Evolutionary conservation across 2,888 invertebrate genomes (phyloP), one percentile per base, ranked within the genome.

Genomic region (Himalopsyche japonica): DNA sequence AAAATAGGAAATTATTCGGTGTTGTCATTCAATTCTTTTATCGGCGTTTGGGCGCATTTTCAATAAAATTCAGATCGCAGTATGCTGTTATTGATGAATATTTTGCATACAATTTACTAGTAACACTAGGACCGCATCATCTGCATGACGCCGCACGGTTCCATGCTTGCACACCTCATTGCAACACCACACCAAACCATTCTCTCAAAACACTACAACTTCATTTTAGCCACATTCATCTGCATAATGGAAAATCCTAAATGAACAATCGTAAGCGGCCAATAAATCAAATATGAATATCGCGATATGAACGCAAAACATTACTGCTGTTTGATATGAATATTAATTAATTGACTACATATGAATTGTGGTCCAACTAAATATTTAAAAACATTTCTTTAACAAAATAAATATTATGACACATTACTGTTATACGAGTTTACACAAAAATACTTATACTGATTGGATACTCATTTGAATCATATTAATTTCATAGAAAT

Each of bases 61-160:
- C 20, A 57, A 24, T 57, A 49, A n/a, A 49, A 49, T n/a, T 49
- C 20, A 5, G 18, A 49, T 49, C 1, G 24, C 57, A 57, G 8
- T 20, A 10, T 76, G 34, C 32, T 76, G 76, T 32, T 37, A 20
- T 43, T 64, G 82, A 79, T 82, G 64, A 82, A 70, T 79, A 79
- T 79, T 82, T 82, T 79, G 79, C 79, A 82, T 70, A 47, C 70
- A 47, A 48, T 82, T 70, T 70, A 30, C 20, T 37, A 78, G 32
- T 82, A 47, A 47, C 12, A 15, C 49, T 27, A 18, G 70, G 27
- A 27, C 24, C 70, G 15, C 24, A 27, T 70, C 70, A 70, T 27
- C 24, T 57, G 57, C 24, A 70, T 70, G 70, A 15, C 70, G 27
- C 30, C 27, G 7, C 70, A 70, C 12, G 30, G 30, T 15, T 30